These are phyloP conservation scores for Nematopogon swammerdamellus DNA, from an alignment of 2,888 invertebrate genomes.

Conservation along the genomic window DNA sequence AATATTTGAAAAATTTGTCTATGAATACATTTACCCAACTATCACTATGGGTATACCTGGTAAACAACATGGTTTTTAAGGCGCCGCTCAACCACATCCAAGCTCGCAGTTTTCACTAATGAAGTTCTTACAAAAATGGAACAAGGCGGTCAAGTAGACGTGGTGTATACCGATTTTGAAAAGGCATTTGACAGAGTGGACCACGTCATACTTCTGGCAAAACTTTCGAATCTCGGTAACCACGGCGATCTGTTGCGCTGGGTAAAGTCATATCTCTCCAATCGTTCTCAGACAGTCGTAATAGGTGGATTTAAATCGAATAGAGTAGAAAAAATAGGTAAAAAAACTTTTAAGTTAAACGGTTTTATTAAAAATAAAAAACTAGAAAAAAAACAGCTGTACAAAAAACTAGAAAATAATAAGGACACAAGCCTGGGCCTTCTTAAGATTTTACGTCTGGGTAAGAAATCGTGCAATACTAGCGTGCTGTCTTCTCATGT, in stretches of 20 bases:
- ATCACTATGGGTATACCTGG: not conserved
- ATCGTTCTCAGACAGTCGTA: not conserved
- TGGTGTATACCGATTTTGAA: conserved; percentile 8
- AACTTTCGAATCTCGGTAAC: conserved; percentile 3
- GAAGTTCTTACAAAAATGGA: conserved; percentile 6
- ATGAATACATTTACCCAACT: not conserved
- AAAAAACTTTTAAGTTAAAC: too few relatives aligned
- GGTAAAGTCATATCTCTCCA: conserved; percentile 1
- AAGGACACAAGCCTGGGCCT: too few relatives aligned
- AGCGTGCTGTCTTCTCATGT: too few relatives aligned
- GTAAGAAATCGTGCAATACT: too few relatives aligned
- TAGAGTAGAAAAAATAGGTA: too few relatives aligned
- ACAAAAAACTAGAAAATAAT: too few relatives aligned
- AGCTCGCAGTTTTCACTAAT: conserved; percentile 1
- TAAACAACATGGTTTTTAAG: conserved; percentile 4
- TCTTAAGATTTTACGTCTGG: too few relatives aligned
- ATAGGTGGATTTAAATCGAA: conserved; percentile 1
- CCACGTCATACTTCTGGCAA: conserved; percentile 8
- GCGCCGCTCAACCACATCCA: not conserved
- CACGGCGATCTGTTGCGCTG: conserved; percentile 1
- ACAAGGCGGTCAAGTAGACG: conserved; percentile 7
- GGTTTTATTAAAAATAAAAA: too few relatives aligned
- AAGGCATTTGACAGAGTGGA: conserved; percentile 9
- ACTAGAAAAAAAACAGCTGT: too few relatives aligned
- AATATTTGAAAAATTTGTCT: not conserved